These are phyloP conservation scores for Carassius carassius DNA, from an alignment of 2,113 vertebrate species.

Conservation along the genomic window DNA sequence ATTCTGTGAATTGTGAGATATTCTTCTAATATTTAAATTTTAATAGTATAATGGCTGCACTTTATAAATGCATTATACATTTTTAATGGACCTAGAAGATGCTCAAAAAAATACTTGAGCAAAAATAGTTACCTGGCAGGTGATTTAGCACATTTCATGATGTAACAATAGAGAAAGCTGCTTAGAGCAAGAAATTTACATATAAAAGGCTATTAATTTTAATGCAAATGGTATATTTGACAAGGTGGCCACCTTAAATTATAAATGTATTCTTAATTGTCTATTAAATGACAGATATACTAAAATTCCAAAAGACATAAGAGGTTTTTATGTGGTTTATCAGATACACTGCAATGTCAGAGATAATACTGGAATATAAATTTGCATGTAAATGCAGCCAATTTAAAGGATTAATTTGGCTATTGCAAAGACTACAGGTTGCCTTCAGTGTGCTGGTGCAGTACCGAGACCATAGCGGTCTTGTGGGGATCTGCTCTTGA, in stretches of 20 bases:
- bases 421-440: conserved; percentile 27
- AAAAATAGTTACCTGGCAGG: neutral
- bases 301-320: neutral
- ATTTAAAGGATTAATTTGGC: neutral
- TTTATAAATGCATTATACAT: neutral
- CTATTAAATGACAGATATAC: neutral
- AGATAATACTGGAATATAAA: conserved; percentile 1
- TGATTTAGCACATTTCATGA: neutral
- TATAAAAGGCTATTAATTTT: neutral
- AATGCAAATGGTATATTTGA: neutral
- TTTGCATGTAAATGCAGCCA: conserved; percentile 17
- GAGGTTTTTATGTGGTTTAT: neutral
- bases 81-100: neutral
- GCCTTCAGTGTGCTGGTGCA: conserved; percentile 49
- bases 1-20: neutral
- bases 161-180: neutral
- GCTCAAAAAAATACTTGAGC: neutral
- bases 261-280: neutral
- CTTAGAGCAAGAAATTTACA: neutral
- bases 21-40: neutral
- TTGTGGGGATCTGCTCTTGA: conserved; percentile 6
- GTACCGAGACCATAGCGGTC: neutral
- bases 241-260: neutral
- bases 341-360: neutral
- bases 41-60: neutral